A percentile compares a stretch with the other conserved stretches of the same genome.
phyloP scores from a whole-genome alignment of 2,797 vertebrate genomes.

The Tympanoctomys barrerae region DNA sequence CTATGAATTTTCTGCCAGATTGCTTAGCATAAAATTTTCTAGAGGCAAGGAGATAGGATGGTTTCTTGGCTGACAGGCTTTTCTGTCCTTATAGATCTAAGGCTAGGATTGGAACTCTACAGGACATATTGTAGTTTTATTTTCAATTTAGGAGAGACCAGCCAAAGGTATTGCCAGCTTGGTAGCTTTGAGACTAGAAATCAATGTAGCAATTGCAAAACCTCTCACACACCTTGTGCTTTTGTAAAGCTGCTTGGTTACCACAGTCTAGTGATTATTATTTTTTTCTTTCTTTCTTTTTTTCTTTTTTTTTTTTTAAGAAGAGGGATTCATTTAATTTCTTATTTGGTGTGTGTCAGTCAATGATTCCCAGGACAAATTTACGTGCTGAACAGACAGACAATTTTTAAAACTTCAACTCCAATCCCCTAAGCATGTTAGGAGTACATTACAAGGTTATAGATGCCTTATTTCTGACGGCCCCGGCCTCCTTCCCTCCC shows the following conservation, averaged over 20 bases:
- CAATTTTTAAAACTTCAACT: conserved; percentile 12
- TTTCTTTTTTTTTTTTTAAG: neutral
- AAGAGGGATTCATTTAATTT: conserved; percentile 48
- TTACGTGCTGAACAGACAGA: neutral
- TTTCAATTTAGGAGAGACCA: conserved; percentile 29
- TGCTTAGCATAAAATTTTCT: conserved; percentile 35
- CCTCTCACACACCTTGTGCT: neutral
- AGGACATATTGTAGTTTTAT: conserved; percentile 9
- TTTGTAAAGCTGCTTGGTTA: neutral
- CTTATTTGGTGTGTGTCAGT: neutral
- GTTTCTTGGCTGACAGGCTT: neutral
- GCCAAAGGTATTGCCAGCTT: neutral
- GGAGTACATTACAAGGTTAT: neutral
- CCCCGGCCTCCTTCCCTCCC: no score
- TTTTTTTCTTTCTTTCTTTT: no score
- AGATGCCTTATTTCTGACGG: neutral
- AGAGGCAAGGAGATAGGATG: neutral
- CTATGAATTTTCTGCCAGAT: conserved; percentile 21
- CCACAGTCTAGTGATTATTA: neutral
- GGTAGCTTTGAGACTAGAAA: neutral
- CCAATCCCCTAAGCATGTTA: conserved; percentile 23
- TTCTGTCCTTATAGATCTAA: neutral
- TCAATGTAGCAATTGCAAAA: neutral
- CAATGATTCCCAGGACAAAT: conserved; percentile 41
- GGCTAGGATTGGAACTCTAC: conserved; percentile 9